Percentiles rank a stretch among this genome's conserved stretches.
Conservation (phyloP, 2,888 invertebrate genomes). For the Magallana nippona region DNA sequence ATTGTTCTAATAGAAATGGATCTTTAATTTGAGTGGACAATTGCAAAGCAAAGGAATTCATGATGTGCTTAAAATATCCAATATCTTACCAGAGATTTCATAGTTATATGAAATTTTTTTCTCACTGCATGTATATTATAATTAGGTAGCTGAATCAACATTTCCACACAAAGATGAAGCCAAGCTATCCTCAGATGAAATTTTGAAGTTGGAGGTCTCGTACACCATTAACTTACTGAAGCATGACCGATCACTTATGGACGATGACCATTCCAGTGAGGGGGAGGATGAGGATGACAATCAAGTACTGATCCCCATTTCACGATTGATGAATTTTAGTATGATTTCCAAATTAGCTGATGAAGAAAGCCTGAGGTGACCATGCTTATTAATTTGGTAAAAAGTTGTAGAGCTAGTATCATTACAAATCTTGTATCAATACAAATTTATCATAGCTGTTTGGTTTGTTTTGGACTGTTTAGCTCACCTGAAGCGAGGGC, state of each 20-base stretch:
- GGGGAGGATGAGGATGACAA: neutral
- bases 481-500: too few relatives aligned
- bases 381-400: neutral
- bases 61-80: too few relatives aligned
- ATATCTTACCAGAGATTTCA: too few relatives aligned
- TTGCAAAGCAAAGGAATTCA: too few relatives aligned
- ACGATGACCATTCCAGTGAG: neutral
- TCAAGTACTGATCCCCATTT: neutral
- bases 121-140: neutral
- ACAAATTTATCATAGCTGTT: too few relatives aligned
- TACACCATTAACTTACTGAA: constrained; percentile 23
- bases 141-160: constrained; percentile 11
- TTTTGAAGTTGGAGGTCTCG: neutral
- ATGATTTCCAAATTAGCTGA: constrained; percentile 8
- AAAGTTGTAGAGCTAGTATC: neutral
- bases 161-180: constrained; percentile 37
- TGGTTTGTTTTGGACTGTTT: too few relatives aligned
- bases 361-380: neutral
- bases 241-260: neutral
- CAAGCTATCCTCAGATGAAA: neutral
- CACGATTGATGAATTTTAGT: neutral
- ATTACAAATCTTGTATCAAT: too few relatives aligned
- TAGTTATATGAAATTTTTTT: too few relatives aligned
- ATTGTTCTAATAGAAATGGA: too few relatives aligned
- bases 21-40: too few relatives aligned